Percentiles rank a stretch among this genome's conserved stretches.
Conservation (phyloP, 2,113 vertebrate species). For the Archocentrus centrarchus region DNA sequence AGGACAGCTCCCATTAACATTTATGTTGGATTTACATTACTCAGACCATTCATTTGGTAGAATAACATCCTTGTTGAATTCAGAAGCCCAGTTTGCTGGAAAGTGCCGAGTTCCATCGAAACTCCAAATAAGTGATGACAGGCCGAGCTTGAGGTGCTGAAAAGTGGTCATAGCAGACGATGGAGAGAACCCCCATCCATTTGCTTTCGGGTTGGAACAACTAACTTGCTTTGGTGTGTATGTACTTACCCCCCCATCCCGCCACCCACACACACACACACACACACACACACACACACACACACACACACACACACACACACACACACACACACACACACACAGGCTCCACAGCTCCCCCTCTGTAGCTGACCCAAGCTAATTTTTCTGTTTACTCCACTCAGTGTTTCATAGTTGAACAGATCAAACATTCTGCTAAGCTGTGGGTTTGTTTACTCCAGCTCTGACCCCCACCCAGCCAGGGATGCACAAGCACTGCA, state of each 20-base stretch:
- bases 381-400: conserved; percentile 73
- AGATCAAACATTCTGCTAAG: conserved; percentile 78
- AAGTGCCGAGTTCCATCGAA: neutral
- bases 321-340: neutral
- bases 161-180: conserved; percentile 37
- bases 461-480: conserved; percentile 73
- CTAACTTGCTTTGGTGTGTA: conserved; percentile 42
- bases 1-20: conserved; percentile 17
- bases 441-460: conserved; percentile 80
- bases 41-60: neutral
- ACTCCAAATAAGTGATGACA: conserved; percentile 58
- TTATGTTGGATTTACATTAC: conserved; percentile 13
- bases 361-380: conserved; percentile 64
- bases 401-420: conserved; percentile 70
- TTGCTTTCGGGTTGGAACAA: conserved; percentile 60
- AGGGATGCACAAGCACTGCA: conserved; percentile 46
- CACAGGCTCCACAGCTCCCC: conserved; percentile 33
- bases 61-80: conserved; percentile 29
- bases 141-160: conserved; percentile 44
- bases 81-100: conserved; percentile 11
- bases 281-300: neutral
- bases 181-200: conserved; percentile 11
- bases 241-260: neutral
- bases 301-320: neutral
- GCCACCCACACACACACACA: neutral